Evolutionary conservation across 2,888 invertebrate genomes (phyloP), one percentile per base, ranked within the genome.

Genomic region (Synergus umbraculus): DNA sequence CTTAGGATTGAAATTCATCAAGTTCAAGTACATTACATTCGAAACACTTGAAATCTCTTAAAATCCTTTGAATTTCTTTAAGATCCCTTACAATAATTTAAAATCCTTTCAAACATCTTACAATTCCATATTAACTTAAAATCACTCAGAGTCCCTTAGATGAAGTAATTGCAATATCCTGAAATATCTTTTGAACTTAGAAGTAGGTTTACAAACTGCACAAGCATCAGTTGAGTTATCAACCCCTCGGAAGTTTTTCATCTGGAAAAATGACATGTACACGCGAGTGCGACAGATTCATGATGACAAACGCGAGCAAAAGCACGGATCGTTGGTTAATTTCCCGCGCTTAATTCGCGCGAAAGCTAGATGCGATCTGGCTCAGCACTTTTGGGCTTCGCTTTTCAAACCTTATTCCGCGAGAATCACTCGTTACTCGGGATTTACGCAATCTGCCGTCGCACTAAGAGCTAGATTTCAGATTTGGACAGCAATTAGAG

Each of bases 401-500:
- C 54, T 73, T 54, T 73, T 73, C 49, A 73, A 5, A 73, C 73
- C 29, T 49, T 37, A 29, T 73, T 49, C 73, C 73, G 54, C 49
- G 54, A 73, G 73, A 73, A 73, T 54, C 49, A 73, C 54, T 73
- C 73, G 73, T 73, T 73, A 73, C 29, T 29, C 49, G 73, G 73
- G 73, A 73, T 73, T 73, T 73, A 73, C 73, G 73, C 73, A 73
- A 73, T 73, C 73, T 54, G 73, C 73, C 29, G 37, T 46, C 9
- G 49, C 49, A 73, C 73, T 37, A 37, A 29, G 29, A 73, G 29
- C 73, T 73, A 73, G 73, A 73, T 54, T 73, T 54, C 49, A 73
- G 73, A 73, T 73, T 73, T 73, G 73, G 73, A 54, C 73, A 73
- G 73, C 73, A 73, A 73, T 73, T 73, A 73, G 73, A 73, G 73